phyloP scores from a whole-genome alignment of 2,888 invertebrate species.

The Cephus nigrinus region DNA sequence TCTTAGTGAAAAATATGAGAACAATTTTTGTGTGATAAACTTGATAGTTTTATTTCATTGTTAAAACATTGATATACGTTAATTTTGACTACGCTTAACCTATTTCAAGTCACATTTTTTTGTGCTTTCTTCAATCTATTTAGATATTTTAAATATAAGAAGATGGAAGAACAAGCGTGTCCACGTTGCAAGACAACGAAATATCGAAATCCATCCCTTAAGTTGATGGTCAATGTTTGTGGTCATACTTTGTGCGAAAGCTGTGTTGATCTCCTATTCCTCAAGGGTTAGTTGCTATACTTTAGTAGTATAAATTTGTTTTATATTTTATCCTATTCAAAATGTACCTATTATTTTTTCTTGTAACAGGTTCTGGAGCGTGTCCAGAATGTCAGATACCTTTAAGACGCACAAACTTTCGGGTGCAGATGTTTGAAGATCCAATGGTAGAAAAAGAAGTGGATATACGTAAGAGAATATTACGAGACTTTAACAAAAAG shows the following conservation, averaged over 20 bases:
- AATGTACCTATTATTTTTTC: slow-evolving; percentile 8
- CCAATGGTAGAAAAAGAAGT: slow-evolving; percentile 97
- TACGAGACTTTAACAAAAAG: slow-evolving; percentile 93
- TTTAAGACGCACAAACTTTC: slow-evolving; percentile 87
- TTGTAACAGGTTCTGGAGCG: slow-evolving; percentile 82
- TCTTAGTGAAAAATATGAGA: not conserved
- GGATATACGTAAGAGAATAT: slow-evolving; percentile 89
- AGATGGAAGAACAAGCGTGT: slow-evolving; percentile 87
- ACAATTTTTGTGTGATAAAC: not conserved
- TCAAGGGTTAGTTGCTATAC: slow-evolving; percentile 78
- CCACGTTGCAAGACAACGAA: slow-evolving; percentile 97
- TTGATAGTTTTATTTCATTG: not conserved
- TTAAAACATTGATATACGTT: not conserved
- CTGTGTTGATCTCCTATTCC: slow-evolving; percentile 95
- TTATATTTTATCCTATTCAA: not conserved
- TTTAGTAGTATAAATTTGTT: not conserved
- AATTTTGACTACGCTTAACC: not conserved
- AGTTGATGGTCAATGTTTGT: slow-evolving; percentile 98
- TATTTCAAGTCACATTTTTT: not conserved
- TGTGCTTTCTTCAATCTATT: not conserved
- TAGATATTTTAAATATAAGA: slow-evolving; percentile 9
- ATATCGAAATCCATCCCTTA: slow-evolving; percentile 95
- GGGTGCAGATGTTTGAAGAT: slow-evolving; percentile 97
- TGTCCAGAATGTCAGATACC: slow-evolving; percentile 95
- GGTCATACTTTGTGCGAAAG: slow-evolving; percentile 98